Percentiles rank a stretch among this genome's conserved stretches.
Evolutionary conservation across 2,797 vertebrate genomes (phyloP).

Genomic region (Benthosema pterotum): DNA sequence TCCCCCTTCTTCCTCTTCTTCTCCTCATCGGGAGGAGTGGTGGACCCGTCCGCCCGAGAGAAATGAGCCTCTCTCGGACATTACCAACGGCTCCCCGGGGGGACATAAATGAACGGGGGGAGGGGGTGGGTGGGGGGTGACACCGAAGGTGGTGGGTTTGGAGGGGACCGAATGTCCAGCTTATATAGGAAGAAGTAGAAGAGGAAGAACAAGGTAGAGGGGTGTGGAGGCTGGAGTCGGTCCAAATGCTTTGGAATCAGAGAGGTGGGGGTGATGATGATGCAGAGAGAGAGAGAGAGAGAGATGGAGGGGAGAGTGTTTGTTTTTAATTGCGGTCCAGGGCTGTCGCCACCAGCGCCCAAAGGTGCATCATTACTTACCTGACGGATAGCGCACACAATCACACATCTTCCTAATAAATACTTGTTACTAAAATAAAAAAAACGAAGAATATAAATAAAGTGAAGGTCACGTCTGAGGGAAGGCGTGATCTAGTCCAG

Average conservation of each 20-base stretch:
- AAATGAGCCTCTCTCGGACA: slow-evolving; percentile 78
- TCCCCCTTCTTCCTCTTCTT: too few relatives aligned
- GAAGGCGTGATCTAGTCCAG: slow-evolving; percentile 65
- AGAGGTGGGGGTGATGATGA: slow-evolving; percentile 36
- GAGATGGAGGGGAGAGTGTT: slow-evolving; percentile 46
- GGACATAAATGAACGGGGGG: slow-evolving; percentile 73
- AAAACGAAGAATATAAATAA: slow-evolving; percentile 63
- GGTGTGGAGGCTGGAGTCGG: slow-evolving; percentile 55
- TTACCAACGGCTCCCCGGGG: slow-evolving; percentile 75
- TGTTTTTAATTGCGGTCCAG: slow-evolving; percentile 71
- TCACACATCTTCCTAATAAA: slow-evolving; percentile 68
- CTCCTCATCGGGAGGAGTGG: slow-evolving; percentile 78
- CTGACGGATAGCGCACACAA: slow-evolving; percentile 67
- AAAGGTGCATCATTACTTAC: slow-evolving; percentile 76
- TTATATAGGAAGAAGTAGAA: too few relatives aligned
- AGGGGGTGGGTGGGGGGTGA: too few relatives aligned
- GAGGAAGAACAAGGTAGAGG: slow-evolving; percentile 46
- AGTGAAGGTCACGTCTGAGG: slow-evolving; percentile 75
- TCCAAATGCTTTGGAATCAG: slow-evolving; percentile 42
- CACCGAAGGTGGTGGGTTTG: slow-evolving; percentile 25
- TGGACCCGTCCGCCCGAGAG: slow-evolving; percentile 77
- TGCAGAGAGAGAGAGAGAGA: slow-evolving; percentile 29
- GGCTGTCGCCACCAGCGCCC: slow-evolving; percentile 61
- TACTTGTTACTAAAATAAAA: slow-evolving; percentile 50
- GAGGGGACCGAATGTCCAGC: slow-evolving; percentile 37